Conservation (phyloP, 2,888 invertebrate genomes). For the Eucriotettix oculatus region DNA sequence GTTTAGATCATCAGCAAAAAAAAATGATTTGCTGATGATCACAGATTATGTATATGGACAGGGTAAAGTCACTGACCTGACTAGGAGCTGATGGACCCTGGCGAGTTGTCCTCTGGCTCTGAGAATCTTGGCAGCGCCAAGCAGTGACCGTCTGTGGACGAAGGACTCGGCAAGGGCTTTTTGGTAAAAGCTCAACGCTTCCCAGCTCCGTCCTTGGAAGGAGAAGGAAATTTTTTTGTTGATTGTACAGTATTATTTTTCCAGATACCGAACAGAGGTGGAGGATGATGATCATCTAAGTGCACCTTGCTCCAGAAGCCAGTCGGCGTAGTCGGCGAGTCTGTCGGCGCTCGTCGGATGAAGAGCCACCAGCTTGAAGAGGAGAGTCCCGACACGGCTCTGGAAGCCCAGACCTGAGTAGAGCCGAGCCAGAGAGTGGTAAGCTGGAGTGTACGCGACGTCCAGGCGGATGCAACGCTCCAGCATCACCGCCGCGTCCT, state of each 20-base stretch:
- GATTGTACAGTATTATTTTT: too few species aligned
- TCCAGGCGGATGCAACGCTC: conserved; percentile 49
- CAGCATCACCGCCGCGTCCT: conserved; percentile 48
- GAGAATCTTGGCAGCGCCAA: conserved; percentile 42
- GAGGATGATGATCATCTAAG: too few species aligned
- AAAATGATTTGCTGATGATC: too few species aligned
- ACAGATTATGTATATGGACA: too few species aligned
- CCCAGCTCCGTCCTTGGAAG: conserved; percentile 31
- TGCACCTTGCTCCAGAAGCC: conserved; percentile 48
- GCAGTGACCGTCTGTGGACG: conserved; percentile 35
- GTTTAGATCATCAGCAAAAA: too few species aligned
- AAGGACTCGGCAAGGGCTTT: conserved; percentile 34
- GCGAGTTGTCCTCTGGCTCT: conserved; percentile 45
- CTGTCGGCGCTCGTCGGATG: conserved; percentile 53
- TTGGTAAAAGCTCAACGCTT: conserved; percentile 37
- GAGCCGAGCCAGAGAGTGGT: conserved; percentile 46
- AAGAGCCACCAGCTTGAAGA: conserved; percentile 44
- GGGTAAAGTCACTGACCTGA: conserved; percentile 31
- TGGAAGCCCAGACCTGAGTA: conserved; percentile 31
- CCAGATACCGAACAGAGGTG: too few species aligned
- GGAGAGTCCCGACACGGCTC: conserved; percentile 29
- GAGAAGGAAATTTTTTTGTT: conserved; percentile 9
- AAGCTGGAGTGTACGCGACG: conserved; percentile 50
- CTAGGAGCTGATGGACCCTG: conserved; percentile 44
- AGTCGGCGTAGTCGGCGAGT: conserved; percentile 51